phyloP scores from a whole-genome alignment of 2,888 invertebrate species.

The Tipula lateralis region DNA sequence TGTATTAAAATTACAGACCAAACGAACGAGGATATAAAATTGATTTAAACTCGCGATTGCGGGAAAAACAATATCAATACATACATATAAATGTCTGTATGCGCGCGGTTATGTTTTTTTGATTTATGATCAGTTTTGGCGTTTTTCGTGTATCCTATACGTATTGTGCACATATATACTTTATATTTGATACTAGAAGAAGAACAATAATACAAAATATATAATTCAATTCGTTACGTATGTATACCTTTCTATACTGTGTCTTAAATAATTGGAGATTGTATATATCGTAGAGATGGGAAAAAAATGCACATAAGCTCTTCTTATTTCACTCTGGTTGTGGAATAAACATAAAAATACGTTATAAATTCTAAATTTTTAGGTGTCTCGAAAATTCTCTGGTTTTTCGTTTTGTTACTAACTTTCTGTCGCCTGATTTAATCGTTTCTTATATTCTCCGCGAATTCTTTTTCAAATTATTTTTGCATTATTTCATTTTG shows the following conservation, averaged over 20 bases:
- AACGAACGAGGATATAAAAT: background rate
- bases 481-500: background rate
- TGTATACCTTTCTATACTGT: background rate
- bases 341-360: background rate
- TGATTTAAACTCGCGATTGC: background rate
- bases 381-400: constrained; percentile 6
- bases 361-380: constrained; percentile 19
- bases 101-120: background rate
- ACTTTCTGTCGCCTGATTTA: constrained; percentile 24
- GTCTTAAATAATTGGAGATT: background rate
- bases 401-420: constrained; percentile 9
- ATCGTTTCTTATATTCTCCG: constrained; percentile 15
- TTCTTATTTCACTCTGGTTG: background rate
- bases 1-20: background rate
- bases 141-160: background rate
- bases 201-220: background rate
- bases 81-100: background rate
- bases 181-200: background rate
- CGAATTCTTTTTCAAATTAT: background rate
- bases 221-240: background rate
- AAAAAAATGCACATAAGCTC: background rate
- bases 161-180: background rate
- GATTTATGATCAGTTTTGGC: constrained; percentile 9
- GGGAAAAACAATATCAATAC: constrained; percentile 9
- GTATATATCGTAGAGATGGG: background rate